Percentiles rank a stretch among this genome's conserved stretches.
phyloP scores from a whole-genome alignment of 2,888 invertebrate species.

The Nemotelus nigrinus region DNA sequence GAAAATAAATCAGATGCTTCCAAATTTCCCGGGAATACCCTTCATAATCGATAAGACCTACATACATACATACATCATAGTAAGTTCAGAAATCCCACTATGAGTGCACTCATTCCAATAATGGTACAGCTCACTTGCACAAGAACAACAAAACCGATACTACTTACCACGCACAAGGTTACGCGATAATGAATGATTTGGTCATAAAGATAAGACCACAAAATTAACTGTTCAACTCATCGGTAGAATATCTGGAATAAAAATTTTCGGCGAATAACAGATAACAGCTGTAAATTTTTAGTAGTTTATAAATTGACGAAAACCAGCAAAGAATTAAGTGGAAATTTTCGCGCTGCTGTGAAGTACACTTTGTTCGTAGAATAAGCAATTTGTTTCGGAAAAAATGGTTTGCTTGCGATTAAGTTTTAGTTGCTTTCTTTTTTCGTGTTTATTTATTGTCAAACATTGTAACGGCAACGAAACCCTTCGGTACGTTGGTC shows the following conservation, averaged over 20 bases:
- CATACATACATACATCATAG: too few species aligned
- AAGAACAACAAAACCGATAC: too few species aligned
- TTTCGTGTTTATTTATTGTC: background rate
- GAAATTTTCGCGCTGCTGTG: background rate
- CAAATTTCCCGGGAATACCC: too few species aligned
- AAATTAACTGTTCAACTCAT: background rate
- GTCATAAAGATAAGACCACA: slow-evolving; percentile 21
- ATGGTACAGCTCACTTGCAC: too few species aligned
- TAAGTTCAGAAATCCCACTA: too few species aligned
- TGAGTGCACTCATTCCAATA: too few species aligned
- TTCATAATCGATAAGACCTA: too few species aligned
- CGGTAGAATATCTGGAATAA: slow-evolving; percentile 14
- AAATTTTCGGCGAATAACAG: background rate
- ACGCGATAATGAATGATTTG: slow-evolving; percentile 19
- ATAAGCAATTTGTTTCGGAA: background rate
- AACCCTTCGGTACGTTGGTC: slow-evolving; percentile 20
- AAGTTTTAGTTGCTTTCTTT: background rate
- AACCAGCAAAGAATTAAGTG: background rate
- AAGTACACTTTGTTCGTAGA: background rate
- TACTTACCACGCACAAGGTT: slow-evolving; percentile 22
- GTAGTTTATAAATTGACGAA: slow-evolving; percentile 2
- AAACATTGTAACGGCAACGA: background rate
- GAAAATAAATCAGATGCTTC: too few species aligned
- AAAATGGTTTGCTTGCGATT: background rate
- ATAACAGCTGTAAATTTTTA: background rate